phyloP scores from a whole-genome alignment of 2,113 vertebrate genomes.

The Eulacestoma nigropectus region DNA sequence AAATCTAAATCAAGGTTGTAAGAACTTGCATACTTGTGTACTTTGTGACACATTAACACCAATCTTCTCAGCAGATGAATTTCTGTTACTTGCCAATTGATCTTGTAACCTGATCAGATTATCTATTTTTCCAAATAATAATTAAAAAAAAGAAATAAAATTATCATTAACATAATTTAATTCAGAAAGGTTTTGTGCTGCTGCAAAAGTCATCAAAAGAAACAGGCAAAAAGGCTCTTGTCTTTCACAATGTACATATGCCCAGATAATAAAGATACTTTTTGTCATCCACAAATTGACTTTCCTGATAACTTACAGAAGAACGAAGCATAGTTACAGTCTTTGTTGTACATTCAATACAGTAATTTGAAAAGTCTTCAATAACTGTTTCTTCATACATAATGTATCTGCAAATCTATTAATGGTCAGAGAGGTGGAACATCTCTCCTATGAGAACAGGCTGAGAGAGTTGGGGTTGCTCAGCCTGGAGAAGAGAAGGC shows the following conservation, averaged over 20 bases:
- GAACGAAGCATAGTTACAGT: background rate
- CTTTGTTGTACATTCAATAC: background rate
- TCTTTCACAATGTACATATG: background rate
- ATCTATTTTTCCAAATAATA: background rate
- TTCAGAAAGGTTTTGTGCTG: background rate
- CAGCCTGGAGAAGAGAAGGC: background rate
- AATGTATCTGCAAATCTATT: background rate
- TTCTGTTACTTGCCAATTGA: background rate
- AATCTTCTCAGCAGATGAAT: background rate
- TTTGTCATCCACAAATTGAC: background rate
- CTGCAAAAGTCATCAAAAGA: background rate
- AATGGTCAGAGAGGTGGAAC: background rate
- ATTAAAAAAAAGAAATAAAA: no score
- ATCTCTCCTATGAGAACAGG: accelerated
- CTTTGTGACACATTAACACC: background rate
- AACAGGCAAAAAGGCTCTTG: background rate
- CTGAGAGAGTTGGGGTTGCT: background rate
- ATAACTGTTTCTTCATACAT: background rate
- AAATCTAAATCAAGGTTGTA: background rate
- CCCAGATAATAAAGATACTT: background rate
- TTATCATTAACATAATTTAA: background rate
- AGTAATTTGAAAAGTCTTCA: background rate
- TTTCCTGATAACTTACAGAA: background rate
- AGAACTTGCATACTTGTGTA: background rate
- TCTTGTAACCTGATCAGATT: background rate